Evolutionary conservation across 2,888 invertebrate genomes (phyloP), one percentile per base, ranked within the genome.

Genomic region (Gonocerus acuteangulatus): DNA sequence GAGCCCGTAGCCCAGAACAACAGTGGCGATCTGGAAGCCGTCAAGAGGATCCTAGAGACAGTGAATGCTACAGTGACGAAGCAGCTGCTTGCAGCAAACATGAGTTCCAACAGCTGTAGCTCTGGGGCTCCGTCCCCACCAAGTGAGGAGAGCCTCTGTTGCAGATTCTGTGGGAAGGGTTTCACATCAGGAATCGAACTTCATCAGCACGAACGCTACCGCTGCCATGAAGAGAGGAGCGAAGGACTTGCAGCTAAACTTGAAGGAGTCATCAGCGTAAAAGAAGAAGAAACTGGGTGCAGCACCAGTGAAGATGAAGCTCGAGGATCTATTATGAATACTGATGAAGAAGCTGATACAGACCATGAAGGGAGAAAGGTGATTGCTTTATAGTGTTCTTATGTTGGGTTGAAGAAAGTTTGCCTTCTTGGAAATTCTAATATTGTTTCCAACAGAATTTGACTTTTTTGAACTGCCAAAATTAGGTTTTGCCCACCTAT

Each of bases 21-120:
- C 62, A 77, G 77, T 45, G 80, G 80, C 64, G 80, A 78, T 67
- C 77, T 83, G 61, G 80, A 83, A 66, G 81, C 80, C 39, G 85
- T 87, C 39, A 83, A 87, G 71, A 80, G 83, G 60, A 84, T 88
- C 68, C 74, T 86, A 68, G 85, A 87, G 72, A 85, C 85, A 9
- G 86, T 89, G 13, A 86, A 83, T 72, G 82, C 85, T 13, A 83
- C 84, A 0, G 86, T 87, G 15, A 86, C 85, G 9, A 85, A 86
- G 73, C 85, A 87, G 71, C 77, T 86, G 63, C 78, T 87, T 65
- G 83, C 83, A 72, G 81, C 83, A 0, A 67, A 67, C 49, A 80
- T 84, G 72, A 80, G 84, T 1, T 81, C 83, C 1, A 78, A 79
- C 11, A 77, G 80, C 21, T 70, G 69, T 13, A 70, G 69, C 22